Evolutionary conservation across 2,888 invertebrate genomes (phyloP).

Genomic region (Epiblema foenella): DNA sequence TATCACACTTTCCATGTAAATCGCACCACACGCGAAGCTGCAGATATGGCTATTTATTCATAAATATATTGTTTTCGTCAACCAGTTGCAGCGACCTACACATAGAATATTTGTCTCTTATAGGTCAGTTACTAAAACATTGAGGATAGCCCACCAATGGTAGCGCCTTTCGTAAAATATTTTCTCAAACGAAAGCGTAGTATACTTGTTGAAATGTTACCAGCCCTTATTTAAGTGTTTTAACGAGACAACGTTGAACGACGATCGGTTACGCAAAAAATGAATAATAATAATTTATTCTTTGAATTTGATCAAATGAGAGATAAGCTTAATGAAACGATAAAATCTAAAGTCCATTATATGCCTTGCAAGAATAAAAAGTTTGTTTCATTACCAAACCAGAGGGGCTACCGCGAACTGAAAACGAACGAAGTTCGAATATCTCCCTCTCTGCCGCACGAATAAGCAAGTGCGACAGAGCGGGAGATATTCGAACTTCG

Average conservation of each 20-base stretch:
- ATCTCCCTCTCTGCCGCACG: too few species aligned
- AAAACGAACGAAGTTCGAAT: too few species aligned
- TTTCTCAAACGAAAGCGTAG: constrained; percentile 19
- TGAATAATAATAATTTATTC: too few species aligned
- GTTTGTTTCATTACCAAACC: too few species aligned
- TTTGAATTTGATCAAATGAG: too few species aligned
- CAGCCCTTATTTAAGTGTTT: background rate
- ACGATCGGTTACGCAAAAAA: background rate
- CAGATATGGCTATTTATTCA: constrained; percentile 69
- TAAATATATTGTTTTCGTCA: constrained; percentile 51
- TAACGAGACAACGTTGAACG: background rate
- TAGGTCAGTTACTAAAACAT: constrained; percentile 10
- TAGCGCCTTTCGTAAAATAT: background rate
- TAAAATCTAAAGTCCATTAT: too few species aligned
- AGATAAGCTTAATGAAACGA: too few species aligned
- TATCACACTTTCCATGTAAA: constrained; percentile 51
- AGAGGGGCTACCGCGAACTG: too few species aligned
- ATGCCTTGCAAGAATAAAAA: too few species aligned
- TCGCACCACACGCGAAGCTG: constrained; percentile 57
- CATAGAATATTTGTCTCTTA: background rate
- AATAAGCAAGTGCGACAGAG: too few species aligned
- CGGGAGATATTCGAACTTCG: too few species aligned
- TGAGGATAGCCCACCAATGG: constrained; percentile 9
- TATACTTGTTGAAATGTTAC: constrained; percentile 21
- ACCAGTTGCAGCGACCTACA: background rate